A percentile compares a stretch with the other conserved stretches of the same genome.
Conservation (phyloP, 1,140 invertebrate genomes). For the Aethina tumida region DNA sequence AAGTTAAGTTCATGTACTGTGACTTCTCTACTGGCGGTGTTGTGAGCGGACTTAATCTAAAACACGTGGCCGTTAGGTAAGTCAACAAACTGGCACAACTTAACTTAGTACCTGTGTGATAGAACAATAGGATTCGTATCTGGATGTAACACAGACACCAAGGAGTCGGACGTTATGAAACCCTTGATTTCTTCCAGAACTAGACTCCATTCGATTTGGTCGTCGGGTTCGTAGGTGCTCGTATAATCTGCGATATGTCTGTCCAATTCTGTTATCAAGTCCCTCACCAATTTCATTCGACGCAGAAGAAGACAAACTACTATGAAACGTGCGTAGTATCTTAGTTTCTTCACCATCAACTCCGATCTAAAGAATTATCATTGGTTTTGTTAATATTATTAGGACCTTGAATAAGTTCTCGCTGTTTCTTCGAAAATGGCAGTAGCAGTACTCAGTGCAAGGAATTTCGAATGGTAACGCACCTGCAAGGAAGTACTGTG, state of each 20-base stretch:
- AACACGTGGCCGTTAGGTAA: too few relatives aligned
- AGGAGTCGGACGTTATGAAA: slow-evolving; percentile 87
- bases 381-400: too few relatives aligned
- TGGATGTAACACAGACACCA: slow-evolving; percentile 77
- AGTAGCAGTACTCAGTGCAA: too few relatives aligned
- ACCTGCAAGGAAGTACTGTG: too few relatives aligned
- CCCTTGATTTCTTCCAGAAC: slow-evolving; percentile 91
- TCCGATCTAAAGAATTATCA: slow-evolving; percentile 79
- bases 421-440: too few relatives aligned
- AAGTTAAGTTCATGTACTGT: slow-evolving; percentile 71
- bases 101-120: slow-evolving; percentile 60
- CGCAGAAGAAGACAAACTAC: slow-evolving; percentile 91
- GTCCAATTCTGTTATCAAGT: slow-evolving; percentile 84
- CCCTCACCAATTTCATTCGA: slow-evolving; percentile 87
- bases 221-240: slow-evolving; percentile 89
- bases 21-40: slow-evolving; percentile 82
- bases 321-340: slow-evolving; percentile 95
- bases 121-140: slow-evolving; percentile 73
- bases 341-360: slow-evolving; percentile 94
- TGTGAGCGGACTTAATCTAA: slow-evolving; percentile 70
- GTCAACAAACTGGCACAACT: neutral
- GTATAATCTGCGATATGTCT: slow-evolving; percentile 91
- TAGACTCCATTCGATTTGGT: slow-evolving; percentile 91
- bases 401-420: too few relatives aligned
- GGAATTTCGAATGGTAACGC: too few relatives aligned